phyloP scores from a whole-genome alignment of 2,888 invertebrate species.

The Mythimna albipuncta region DNA sequence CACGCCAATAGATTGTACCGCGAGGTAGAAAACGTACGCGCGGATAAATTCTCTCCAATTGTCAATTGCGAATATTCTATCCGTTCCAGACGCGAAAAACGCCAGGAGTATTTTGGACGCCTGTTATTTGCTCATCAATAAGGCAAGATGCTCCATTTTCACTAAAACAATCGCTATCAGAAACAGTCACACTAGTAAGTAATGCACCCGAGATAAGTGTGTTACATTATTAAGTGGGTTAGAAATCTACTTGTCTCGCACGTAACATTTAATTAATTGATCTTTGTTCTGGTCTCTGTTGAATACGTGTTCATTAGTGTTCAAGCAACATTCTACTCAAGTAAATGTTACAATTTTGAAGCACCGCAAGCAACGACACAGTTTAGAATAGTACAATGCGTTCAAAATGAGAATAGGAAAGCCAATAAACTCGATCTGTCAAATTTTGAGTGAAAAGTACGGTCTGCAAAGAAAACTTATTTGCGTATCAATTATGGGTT shows the following conservation, averaged over 20 bases:
- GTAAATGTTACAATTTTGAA: slow-evolving; percentile 18
- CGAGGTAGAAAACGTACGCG: slow-evolving; percentile 75
- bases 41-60: slow-evolving; percentile 68
- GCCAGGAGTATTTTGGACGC: slow-evolving; percentile 17
- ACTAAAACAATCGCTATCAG: slow-evolving; percentile 48
- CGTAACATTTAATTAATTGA: slow-evolving; percentile 62
- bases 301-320: slow-evolving; percentile 46
- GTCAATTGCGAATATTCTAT: slow-evolving; percentile 61
- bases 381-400: not conserved
- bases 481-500: too few relatives aligned
- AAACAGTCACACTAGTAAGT: slow-evolving; percentile 34
- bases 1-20: slow-evolving; percentile 82
- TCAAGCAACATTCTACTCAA: slow-evolving; percentile 44
- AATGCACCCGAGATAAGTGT: slow-evolving; percentile 57
- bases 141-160: slow-evolving; percentile 42
- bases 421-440: too few relatives aligned
- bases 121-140: slow-evolving; percentile 11
- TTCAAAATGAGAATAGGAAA: too few relatives aligned
- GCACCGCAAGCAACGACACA: not conserved
- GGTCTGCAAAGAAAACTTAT: too few relatives aligned
- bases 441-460: too few relatives aligned
- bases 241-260: slow-evolving; percentile 59
- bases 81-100: slow-evolving; percentile 37
- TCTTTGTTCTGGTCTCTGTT: slow-evolving; percentile 60
- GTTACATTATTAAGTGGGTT: slow-evolving; percentile 61